phyloP scores from a whole-genome alignment of 1,140 invertebrate species.

The Sinonovacula constricta region DNA sequence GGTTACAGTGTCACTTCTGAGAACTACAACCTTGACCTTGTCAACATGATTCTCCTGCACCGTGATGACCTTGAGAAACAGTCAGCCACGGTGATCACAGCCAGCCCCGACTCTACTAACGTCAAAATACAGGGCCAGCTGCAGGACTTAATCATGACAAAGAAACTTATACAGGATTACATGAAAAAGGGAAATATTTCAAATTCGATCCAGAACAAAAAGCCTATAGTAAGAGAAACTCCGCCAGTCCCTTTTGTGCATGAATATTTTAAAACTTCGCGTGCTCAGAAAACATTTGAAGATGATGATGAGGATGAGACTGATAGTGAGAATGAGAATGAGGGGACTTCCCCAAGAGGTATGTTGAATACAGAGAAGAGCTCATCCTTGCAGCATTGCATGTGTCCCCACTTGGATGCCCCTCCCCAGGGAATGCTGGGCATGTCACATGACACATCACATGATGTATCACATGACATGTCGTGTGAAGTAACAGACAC shows the following conservation, averaged over 20 bases:
- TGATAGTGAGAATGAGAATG: background rate
- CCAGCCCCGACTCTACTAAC: background rate
- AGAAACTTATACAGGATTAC: background rate
- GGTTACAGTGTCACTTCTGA: background rate
- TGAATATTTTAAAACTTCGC: background rate
- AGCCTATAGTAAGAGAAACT: too few relatives aligned
- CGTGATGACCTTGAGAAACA: background rate
- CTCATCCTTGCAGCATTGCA: background rate
- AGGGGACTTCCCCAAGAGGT: background rate
- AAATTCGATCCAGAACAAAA: too few relatives aligned
- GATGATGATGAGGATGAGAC: background rate
- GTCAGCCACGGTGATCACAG: background rate
- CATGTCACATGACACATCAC: background rate
- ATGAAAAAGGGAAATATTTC: background rate
- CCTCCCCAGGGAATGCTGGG: too few relatives aligned
- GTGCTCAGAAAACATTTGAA: background rate
- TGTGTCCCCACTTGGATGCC: background rate
- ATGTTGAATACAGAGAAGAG: background rate
- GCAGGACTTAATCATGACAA: background rate
- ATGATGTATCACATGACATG: too few relatives aligned
- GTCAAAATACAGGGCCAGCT: background rate
- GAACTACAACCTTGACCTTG: background rate
- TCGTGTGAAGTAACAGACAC: background rate
- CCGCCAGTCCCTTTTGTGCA: background rate
- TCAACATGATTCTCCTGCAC: background rate